Conservation (phyloP, 2,797 vertebrate genomes). For the Sorex maritimensis region DNA sequence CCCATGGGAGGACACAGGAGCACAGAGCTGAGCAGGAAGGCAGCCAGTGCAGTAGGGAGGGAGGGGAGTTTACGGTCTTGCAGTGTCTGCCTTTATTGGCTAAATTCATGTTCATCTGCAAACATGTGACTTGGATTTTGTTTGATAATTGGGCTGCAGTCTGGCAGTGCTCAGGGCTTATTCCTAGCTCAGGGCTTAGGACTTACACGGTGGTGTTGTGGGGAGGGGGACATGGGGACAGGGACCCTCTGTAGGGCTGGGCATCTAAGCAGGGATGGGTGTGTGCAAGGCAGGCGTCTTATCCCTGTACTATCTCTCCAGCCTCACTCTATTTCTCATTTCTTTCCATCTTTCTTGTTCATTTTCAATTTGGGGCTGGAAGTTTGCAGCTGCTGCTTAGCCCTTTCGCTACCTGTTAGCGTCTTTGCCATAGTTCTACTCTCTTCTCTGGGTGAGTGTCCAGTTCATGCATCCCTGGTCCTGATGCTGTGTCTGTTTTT, state of each 20-base stretch:
- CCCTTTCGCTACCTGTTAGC: neutral
- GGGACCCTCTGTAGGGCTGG: no score
- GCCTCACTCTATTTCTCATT: neutral
- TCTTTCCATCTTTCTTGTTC: neutral
- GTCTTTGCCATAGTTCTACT: neutral
- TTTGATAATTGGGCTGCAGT: no score
- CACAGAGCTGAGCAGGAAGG: neutral
- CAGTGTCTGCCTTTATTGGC: constrained; percentile 11
- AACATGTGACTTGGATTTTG: neutral
- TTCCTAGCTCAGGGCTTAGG: no score
- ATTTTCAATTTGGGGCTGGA: constrained; percentile 35
- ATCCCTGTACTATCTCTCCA: no score
- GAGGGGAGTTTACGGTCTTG: neutral
- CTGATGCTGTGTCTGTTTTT: neutral
- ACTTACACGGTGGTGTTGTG: no score
- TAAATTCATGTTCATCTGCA: neutral
- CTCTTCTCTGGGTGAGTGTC: neutral
- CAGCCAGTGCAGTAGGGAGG: no score
- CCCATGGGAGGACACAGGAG: neutral
- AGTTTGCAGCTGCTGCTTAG: neutral
- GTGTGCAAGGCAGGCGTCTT: no score
- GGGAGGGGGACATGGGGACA: no score
- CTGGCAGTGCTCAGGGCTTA: no score
- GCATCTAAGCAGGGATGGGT: no score
- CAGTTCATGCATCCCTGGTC: neutral